Conservation (phyloP, 2,113 vertebrate genomes). For the Pangasianodon gigas region DNA sequence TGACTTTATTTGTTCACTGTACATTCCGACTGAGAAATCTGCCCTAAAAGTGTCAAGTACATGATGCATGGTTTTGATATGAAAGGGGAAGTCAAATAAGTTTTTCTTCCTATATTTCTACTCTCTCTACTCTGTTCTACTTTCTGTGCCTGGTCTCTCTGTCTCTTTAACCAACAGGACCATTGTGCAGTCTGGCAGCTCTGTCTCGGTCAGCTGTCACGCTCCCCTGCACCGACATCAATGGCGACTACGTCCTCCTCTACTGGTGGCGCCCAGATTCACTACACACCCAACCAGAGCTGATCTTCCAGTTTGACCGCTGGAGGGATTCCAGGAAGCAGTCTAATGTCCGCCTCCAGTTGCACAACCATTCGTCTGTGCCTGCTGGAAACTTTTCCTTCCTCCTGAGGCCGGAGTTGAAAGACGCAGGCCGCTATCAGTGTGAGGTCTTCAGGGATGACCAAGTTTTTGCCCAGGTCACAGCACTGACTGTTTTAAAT, state of each 20-base stretch:
- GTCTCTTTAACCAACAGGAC: conserved; percentile 46
- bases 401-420: conserved; percentile 54
- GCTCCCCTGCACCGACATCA: conserved; percentile 57
- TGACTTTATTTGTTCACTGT: neutral
- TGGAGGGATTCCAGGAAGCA: conserved; percentile 60
- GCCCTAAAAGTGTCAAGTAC: neutral
- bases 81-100: neutral
- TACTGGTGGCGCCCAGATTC: conserved; percentile 60
- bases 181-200: conserved; percentile 45
- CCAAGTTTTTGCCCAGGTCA: conserved; percentile 53
- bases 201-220: conserved; percentile 41
- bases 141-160: neutral
- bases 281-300: neutral
- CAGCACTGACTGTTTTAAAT: conserved; percentile 67
- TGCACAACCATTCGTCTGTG: conserved; percentile 53
- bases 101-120: neutral
- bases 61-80: neutral
- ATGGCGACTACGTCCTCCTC: conserved; percentile 68
- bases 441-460: conserved; percentile 70
- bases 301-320: conserved; percentile 62
- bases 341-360: conserved; percentile 38
- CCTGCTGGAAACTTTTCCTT: conserved; percentile 66
- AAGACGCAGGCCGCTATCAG: conserved; percentile 65
- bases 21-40: neutral
- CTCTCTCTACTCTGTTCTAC: neutral